A percentile compares a stretch with the other conserved stretches of the same genome.
These are phyloP conservation scores for Atherinosoma microstoma DNA, from an alignment of 2,797 vertebrate genomes.

Conservation along the genomic window DNA sequence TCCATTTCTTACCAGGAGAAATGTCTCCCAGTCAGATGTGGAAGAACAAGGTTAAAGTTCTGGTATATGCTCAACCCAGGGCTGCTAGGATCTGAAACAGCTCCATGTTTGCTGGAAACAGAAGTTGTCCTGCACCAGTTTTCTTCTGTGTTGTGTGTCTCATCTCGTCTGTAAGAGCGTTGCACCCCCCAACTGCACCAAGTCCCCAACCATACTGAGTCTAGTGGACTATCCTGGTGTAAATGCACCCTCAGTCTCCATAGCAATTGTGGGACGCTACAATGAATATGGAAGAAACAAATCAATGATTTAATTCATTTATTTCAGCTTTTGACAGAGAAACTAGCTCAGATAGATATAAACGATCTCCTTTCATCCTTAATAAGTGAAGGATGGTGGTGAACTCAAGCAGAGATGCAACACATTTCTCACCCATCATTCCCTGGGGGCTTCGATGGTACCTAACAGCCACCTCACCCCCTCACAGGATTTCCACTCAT, in stretches of 20 bases:
- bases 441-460: slow-evolving; percentile 33
- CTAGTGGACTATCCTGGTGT: no score
- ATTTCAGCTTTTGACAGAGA: slow-evolving; percentile 1
- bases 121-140: no score
- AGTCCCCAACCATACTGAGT: no score
- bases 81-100: no score
- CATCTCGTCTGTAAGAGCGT: no score
- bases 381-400: slow-evolving; percentile 22
- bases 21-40: no score
- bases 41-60: no score
- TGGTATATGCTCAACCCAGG: no score
- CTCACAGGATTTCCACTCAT: slow-evolving; percentile 62
- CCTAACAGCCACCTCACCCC: slow-evolving; percentile 59
- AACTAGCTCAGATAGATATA: neutral
- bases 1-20: neutral
- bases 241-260: no score
- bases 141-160: no score
- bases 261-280: neutral
- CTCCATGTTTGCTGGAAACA: no score
- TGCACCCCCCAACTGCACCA: no score
- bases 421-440: slow-evolving; percentile 54
- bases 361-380: slow-evolving; percentile 11
- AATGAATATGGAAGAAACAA: neutral
- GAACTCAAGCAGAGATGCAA: slow-evolving; percentile 42
- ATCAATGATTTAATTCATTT: neutral